phyloP scores from a whole-genome alignment of 2,888 invertebrate genomes.

The Chesias legatella region DNA sequence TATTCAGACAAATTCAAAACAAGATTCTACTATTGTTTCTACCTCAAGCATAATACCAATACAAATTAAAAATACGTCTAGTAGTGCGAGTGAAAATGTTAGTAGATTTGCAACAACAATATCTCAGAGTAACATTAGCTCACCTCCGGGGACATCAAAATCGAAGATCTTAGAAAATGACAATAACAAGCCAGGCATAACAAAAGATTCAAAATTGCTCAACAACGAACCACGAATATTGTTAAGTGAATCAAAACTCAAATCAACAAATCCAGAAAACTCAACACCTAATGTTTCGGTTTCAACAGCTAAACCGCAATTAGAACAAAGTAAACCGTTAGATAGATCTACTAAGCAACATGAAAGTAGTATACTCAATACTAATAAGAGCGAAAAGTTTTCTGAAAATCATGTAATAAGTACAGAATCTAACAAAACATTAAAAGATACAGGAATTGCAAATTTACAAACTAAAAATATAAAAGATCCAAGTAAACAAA shows the following conservation, averaged over 20 bases:
- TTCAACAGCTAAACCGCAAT: slow-evolving; percentile 8
- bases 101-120: slow-evolving; percentile 2
- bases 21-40: slow-evolving; percentile 1
- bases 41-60: slow-evolving; percentile 6
- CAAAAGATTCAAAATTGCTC: slow-evolving; percentile 7
- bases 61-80: slow-evolving; percentile 8
- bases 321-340: slow-evolving; percentile 7
- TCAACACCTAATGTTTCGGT: slow-evolving; percentile 11
- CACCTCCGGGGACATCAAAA: slow-evolving; percentile 9
- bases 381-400: slow-evolving; percentile 5
- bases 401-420: not conserved
- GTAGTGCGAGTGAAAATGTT: too few relatives aligned
- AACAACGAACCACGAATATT: slow-evolving; percentile 19
- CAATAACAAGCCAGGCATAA: slow-evolving; percentile 6
- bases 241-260: slow-evolving; percentile 9
- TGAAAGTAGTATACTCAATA: slow-evolving; percentile 5
- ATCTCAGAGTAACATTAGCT: slow-evolving; percentile 6
- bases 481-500: slow-evolving; percentile 5
- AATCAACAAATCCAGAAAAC: slow-evolving; percentile 8
- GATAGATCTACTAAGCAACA: slow-evolving; percentile 7
- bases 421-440: not conserved
- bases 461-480: slow-evolving; percentile 4
- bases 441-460: not conserved
- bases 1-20: slow-evolving; percentile 16
- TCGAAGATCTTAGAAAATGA: slow-evolving; percentile 1